These are phyloP conservation scores for Syngnathus acus DNA, from an alignment of 2,797 vertebrate genomes.

Conservation along the genomic window DNA sequence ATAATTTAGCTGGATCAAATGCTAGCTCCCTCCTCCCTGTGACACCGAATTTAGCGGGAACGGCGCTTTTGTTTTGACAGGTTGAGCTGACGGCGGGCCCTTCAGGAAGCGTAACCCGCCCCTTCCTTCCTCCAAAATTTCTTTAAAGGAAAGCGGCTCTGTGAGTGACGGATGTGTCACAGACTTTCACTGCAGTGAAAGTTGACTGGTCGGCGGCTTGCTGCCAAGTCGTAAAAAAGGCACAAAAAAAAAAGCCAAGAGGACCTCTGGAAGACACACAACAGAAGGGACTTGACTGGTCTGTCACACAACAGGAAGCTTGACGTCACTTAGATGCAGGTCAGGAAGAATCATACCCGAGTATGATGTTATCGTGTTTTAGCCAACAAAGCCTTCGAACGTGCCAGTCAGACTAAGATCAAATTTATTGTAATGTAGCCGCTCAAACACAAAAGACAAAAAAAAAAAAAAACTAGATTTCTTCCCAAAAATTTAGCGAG, in stretches of 20 bases:
- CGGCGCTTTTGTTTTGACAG: neutral
- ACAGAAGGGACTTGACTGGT: conserved; percentile 26
- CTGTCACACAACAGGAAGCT: conserved; percentile 27
- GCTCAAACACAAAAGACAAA: too few relatives aligned
- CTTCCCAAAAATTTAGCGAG: too few relatives aligned
- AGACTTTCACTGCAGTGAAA: conserved; percentile 30
- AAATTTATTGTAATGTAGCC: too few relatives aligned
- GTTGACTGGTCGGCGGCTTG: conserved; percentile 32
- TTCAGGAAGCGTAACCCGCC: conserved; percentile 16
- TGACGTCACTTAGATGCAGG: conserved; percentile 36
- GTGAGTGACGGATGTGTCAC: conserved; percentile 37
- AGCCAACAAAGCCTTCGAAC: conserved; percentile 16
- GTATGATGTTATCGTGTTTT: conserved; percentile 23
- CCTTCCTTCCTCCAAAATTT: conserved; percentile 15
- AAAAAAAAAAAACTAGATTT: too few relatives aligned
- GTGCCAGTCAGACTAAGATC: too few relatives aligned
- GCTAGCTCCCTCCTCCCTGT: neutral
- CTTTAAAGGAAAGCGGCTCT: conserved; percentile 31
- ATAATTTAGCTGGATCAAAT: neutral
- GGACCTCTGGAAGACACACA: conserved; percentile 33
- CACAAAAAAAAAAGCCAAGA: conserved; percentile 34
- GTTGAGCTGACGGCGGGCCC: neutral
- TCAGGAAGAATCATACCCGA: conserved; percentile 44
- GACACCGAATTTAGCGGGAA: neutral
- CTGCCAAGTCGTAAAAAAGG: conserved; percentile 31